Evolutionary conservation across 2,113 vertebrate species (phyloP), one percentile per base, ranked within the genome.

Genomic region (Saimiri boliviensis): DNA sequence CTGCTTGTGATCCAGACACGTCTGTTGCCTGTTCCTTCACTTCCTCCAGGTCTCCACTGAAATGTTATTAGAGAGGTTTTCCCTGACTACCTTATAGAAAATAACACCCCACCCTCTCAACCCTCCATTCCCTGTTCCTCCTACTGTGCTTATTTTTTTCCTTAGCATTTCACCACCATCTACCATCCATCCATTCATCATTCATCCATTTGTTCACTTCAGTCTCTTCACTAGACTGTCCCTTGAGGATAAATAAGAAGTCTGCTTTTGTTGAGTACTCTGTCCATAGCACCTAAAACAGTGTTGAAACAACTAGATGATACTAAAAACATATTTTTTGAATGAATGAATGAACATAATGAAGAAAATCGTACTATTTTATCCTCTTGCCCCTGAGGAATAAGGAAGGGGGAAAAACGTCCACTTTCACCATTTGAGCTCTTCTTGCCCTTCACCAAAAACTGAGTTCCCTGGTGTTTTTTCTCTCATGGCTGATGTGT

Each of bases 311-410:
- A 52, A 45, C 25, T 90, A 35, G 52, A 42, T 73, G 32, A 93
- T 19, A 16, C 40, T n/a, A 5, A 90, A 90, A 66, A 12, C 23
- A 25, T 76, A 37, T 56, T 60, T 73, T 94, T 37, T 68, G 47
- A 92, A 68, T 92, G 11, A 10, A 19, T 87, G 27, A 70, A 23
- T 92, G 12, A 37, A 60, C 19, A 45, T 21, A 17, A 58, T 66
- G 27, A 95, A 95, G 84, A 90, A 93, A 84, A 85, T 14, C 8
- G 68, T n/a, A 86, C 10, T 25, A 52, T 80, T 79, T 89, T 86
- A n/a, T 89, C 11, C 12, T 37, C 6, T 70, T 88, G 12, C 14
- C 16, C 79, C n/a, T 88, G n/a, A 91, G 77, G 11, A 70, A 89
- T 54, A 83, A 84, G 6, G 30, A 54, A 35, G 30, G 23, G 14